Evolutionary conservation across 2,888 invertebrate species (phyloP).

Genomic region (Druceiella hillmani): DNA sequence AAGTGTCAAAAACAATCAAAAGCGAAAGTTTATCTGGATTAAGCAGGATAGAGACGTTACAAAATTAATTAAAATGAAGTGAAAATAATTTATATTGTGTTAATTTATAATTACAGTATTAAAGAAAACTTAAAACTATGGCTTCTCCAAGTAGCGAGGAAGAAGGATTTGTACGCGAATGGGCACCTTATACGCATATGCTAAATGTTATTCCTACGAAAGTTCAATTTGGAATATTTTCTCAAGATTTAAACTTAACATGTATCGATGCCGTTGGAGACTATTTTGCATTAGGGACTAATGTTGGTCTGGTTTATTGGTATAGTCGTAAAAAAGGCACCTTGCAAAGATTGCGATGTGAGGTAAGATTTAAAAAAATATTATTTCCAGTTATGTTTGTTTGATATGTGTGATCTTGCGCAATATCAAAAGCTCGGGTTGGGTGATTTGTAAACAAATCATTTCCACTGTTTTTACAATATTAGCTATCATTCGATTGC

Average conservation of each 20-base stretch:
- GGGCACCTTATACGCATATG: conserved; percentile 73
- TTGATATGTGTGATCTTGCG: too few species aligned
- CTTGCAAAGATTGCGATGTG: conserved; percentile 72
- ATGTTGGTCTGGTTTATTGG: conserved; percentile 83
- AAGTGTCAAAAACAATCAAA: too few species aligned
- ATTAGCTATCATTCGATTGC: too few species aligned
- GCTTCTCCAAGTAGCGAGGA: conserved; percentile 26
- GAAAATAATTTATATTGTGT: too few species aligned
- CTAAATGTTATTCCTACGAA: conserved; percentile 71
- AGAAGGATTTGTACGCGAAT: conserved; percentile 62
- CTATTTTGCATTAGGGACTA: conserved; percentile 80
- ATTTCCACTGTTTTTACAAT: too few species aligned
- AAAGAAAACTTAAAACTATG: conserved; percentile 5
- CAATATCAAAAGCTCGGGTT: too few species aligned
- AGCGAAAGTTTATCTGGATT: too few species aligned
- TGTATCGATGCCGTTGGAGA: conserved; percentile 79
- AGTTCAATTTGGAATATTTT: conserved; percentile 69
- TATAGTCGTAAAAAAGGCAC: conserved; percentile 73
- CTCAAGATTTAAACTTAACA: conserved; percentile 68
- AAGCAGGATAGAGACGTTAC: too few species aligned
- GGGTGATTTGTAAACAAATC: too few species aligned
- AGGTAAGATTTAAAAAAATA: conserved; percentile 52
- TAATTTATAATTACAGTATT: too few species aligned
- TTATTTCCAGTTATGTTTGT: too few species aligned
- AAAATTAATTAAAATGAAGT: too few species aligned